These are phyloP conservation scores for Neodontobutis hainanensis DNA, from an alignment of 2,113 vertebrate species.

Conservation along the genomic window DNA sequence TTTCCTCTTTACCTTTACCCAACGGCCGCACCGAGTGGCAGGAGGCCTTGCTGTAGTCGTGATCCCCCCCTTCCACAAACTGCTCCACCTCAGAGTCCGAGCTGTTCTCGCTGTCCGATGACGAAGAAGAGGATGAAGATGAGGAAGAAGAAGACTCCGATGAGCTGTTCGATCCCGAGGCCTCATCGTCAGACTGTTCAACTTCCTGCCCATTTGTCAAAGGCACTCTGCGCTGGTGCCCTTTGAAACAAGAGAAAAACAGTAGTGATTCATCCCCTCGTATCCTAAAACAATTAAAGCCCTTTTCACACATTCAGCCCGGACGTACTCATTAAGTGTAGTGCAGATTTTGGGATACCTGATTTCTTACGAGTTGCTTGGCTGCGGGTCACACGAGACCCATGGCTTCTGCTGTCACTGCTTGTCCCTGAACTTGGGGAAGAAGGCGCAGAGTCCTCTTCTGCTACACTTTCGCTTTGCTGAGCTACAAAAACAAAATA, in stretches of 20 bases:
- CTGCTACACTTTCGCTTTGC: conserved; percentile 80
- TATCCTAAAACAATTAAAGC: background rate
- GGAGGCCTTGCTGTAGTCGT: conserved; percentile 96
- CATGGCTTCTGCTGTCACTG: conserved; percentile 72
- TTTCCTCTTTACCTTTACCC: conserved; percentile 72
- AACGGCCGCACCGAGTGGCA: conserved; percentile 80
- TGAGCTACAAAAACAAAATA: conserved; percentile 70
- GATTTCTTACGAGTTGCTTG: conserved; percentile 80
- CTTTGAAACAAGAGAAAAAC: conserved; percentile 39
- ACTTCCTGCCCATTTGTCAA: conserved; percentile 79
- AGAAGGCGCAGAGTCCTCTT: conserved; percentile 82
- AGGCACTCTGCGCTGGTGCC: conserved; percentile 68
- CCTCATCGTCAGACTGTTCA: conserved; percentile 73
- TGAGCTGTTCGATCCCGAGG: conserved; percentile 69
- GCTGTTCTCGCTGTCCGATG: conserved; percentile 79
- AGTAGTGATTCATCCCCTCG: conserved; percentile 23
- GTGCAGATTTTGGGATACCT: conserved; percentile 50
- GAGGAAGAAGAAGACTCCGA: conserved; percentile 78
- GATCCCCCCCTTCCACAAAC: conserved; percentile 92
- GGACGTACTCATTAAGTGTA: background rate
- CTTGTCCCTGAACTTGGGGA: conserved; percentile 82
- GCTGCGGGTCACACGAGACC: conserved; percentile 80
- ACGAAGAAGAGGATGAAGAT: conserved; percentile 84
- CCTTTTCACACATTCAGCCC: no score
- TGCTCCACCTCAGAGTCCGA: conserved; percentile 86